Conservation (phyloP, 2,888 invertebrate genomes). For the Aspidiotus destructor region DNA sequence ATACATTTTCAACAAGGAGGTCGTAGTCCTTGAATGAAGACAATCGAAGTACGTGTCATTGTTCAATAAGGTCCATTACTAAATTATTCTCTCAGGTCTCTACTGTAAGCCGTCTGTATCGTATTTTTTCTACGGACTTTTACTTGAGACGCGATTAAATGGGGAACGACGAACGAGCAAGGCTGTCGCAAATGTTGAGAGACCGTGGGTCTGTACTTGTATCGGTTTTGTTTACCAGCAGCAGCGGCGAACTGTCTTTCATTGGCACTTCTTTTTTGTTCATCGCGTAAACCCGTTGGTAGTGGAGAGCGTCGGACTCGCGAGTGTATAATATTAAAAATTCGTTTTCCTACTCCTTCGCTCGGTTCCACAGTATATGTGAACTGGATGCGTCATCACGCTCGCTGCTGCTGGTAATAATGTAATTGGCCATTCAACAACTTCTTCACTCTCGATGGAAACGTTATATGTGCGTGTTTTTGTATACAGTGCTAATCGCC, state of each 20-base stretch:
- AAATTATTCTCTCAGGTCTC: too few relatives aligned
- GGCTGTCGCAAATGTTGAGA: neutral
- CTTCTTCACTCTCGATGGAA: slow-evolving; percentile 4
- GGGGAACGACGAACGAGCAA: neutral
- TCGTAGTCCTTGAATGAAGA: too few relatives aligned
- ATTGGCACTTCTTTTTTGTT: neutral
- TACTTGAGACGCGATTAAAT: too few relatives aligned
- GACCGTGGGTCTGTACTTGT: too few relatives aligned
- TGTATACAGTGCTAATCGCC: neutral
- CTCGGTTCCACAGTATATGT: neutral
- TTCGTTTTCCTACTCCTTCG: slow-evolving; percentile 1
- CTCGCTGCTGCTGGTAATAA: neutral
- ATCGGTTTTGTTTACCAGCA: too few relatives aligned
- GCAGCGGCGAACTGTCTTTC: neutral
- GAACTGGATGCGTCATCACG: slow-evolving; percentile 1
- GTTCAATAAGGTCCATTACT: too few relatives aligned
- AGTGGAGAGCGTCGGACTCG: neutral
- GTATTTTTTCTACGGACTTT: too few relatives aligned
- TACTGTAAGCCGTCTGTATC: too few relatives aligned
- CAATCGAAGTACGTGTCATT: too few relatives aligned
- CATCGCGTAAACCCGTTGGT: neutral
- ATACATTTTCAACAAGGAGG: too few relatives aligned
- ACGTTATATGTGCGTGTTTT: neutral
- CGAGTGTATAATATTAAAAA: neutral
- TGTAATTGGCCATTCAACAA: neutral